Evolutionary conservation across 2,888 invertebrate species (phyloP).

Genomic region (Drosophila pseudotakahashii): DNA sequence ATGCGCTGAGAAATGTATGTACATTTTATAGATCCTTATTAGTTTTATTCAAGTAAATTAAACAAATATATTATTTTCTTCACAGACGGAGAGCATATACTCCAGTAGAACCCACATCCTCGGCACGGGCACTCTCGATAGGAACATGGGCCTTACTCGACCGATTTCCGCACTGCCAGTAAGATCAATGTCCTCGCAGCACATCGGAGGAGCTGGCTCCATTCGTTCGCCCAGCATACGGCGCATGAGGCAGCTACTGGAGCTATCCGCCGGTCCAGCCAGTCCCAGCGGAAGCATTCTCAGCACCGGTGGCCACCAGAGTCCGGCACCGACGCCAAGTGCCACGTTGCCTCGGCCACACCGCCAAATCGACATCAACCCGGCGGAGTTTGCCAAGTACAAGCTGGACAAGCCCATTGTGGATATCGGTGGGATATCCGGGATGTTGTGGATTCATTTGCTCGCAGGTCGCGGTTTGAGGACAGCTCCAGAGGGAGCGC

Average conservation of each 20-base stretch:
- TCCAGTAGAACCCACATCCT: conserved; percentile 89
- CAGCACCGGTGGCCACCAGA: conserved; percentile 86
- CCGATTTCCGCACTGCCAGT: conserved; percentile 88
- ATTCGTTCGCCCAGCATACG: conserved; percentile 90
- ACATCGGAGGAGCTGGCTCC: conserved; percentile 86
- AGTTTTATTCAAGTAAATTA: too few species aligned
- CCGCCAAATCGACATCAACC: conserved; percentile 93
- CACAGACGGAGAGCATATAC: conserved; percentile 85
- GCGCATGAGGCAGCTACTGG: conserved; percentile 92
- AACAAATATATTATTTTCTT: not conserved
- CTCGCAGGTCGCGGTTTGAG: conserved; percentile 94
- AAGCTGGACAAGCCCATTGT: conserved; percentile 91
- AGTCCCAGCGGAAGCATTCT: conserved; percentile 85
- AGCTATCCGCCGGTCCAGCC: conserved; percentile 87
- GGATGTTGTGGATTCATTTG: conserved; percentile 95
- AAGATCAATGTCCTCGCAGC: conserved; percentile 90
- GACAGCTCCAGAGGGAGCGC: conserved; percentile 87
- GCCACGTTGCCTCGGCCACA: conserved; percentile 90
- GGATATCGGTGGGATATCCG: conserved; percentile 89
- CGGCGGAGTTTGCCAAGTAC: conserved; percentile 96
- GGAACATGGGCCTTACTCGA: conserved; percentile 87
- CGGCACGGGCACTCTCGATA: conserved; percentile 87
- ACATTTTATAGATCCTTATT: not conserved
- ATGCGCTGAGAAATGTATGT: conserved; percentile 92
- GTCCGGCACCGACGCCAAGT: conserved; percentile 91